phyloP scores from a whole-genome alignment of 2,888 invertebrate species.

The Netelia fuscicornis region DNA sequence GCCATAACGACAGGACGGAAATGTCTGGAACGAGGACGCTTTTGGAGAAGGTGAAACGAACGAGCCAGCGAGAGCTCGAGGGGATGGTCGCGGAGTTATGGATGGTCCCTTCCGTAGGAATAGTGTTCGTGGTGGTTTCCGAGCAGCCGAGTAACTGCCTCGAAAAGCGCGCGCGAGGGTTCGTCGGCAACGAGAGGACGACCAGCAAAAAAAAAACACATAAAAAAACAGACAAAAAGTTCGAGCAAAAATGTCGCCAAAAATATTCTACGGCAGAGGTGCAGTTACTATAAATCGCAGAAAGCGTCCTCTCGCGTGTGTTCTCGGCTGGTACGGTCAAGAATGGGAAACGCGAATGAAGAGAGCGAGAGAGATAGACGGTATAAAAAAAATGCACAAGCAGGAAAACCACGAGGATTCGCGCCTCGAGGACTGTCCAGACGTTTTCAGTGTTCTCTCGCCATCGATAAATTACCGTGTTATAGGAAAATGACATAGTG shows the following conservation, averaged over 20 bases:
- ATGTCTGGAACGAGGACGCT: conserved; percentile 12
- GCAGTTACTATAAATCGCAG: conserved; percentile 81
- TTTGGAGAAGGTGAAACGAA: conserved; percentile 32
- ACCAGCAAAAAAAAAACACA: neutral
- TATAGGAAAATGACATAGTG: conserved; percentile 16
- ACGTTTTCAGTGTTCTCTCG: conserved; percentile 33
- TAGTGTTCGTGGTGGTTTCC: conserved; percentile 43
- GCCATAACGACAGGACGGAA: conserved; percentile 3
- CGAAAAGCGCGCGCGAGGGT: neutral
- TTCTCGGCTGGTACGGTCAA: conserved; percentile 54
- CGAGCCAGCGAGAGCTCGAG: conserved; percentile 27
- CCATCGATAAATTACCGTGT: conserved; percentile 52
- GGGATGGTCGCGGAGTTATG: conserved; percentile 43
- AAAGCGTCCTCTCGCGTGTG: conserved; percentile 72
- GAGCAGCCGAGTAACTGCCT: conserved; percentile 37
- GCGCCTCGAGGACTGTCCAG: conserved; percentile 40
- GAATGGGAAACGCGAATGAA: conserved; percentile 46
- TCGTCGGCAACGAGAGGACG: conserved; percentile 2
- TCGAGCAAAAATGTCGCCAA: conserved; percentile 78
- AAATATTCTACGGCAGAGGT: conserved; percentile 80
- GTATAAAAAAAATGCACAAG: conserved; percentile 47
- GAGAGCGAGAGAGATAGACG: conserved; percentile 2
- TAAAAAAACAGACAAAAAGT: conserved; percentile 63
- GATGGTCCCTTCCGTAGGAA: conserved; percentile 44
- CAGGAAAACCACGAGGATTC: conserved; percentile 25